These are phyloP conservation scores for Tryphoninae sp. DNA, from an alignment of 2,888 invertebrate species.

Conservation along the genomic window DNA sequence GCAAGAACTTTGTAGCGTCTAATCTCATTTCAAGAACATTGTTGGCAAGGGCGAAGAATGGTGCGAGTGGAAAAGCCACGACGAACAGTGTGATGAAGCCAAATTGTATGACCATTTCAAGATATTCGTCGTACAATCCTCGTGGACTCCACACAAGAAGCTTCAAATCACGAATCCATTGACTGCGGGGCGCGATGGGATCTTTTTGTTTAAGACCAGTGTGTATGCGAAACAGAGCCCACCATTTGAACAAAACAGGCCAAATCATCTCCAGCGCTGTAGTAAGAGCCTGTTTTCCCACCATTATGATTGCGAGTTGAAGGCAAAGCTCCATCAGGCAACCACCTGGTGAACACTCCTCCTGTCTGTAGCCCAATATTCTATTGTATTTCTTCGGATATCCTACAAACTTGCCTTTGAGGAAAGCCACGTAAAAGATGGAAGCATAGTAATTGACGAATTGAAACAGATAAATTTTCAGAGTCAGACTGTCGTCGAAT, in stretches of 20 bases:
- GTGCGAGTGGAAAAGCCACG: constrained; percentile 92
- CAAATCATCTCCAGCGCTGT: constrained; percentile 89
- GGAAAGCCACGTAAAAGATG: constrained; percentile 92
- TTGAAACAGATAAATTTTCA: constrained; percentile 94
- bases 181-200: constrained; percentile 76
- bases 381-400: constrained; percentile 90
- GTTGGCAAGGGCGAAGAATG: constrained; percentile 90
- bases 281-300: constrained; percentile 92
- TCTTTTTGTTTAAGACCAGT: constrained; percentile 77
- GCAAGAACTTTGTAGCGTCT: constrained; percentile 91
- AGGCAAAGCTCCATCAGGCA: constrained; percentile 93
- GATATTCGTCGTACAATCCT: constrained; percentile 90
- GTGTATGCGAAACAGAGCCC: constrained; percentile 78
- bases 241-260: constrained; percentile 85
- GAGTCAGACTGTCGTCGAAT: constrained; percentile 92
- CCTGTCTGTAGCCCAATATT: constrained; percentile 84
- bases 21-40: constrained; percentile 92
- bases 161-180: constrained; percentile 86
- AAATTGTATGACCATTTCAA: constrained; percentile 95
- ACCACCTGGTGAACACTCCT: constrained; percentile 91
- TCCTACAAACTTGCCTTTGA: constrained; percentile 90
- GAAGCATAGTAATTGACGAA: constrained; percentile 95
- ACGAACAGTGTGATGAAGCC: constrained; percentile 94
- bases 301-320: constrained; percentile 92
- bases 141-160: constrained; percentile 85